Evolutionary conservation across 2,113 vertebrate species (phyloP).

Genomic region (Oplegnathus fasciatus): DNA sequence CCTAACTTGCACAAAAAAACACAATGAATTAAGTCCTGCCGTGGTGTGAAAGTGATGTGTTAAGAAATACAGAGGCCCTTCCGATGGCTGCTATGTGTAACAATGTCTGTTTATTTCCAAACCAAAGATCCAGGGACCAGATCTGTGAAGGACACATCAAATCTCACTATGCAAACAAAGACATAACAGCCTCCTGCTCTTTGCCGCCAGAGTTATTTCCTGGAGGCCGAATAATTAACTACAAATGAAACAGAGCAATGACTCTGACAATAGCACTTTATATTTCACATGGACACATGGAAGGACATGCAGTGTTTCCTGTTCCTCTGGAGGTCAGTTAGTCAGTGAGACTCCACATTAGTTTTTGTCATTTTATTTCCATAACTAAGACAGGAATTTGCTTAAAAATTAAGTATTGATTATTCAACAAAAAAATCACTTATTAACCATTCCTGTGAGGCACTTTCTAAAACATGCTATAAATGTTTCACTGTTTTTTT

Average conservation of each 20-base stretch:
- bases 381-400: slow-evolving; percentile 17
- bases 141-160: slow-evolving; percentile 39
- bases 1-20: slow-evolving; percentile 45
- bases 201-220: slow-evolving; percentile 20
- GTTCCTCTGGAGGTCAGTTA: slow-evolving; percentile 42
- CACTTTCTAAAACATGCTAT: slow-evolving; percentile 31
- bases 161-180: slow-evolving; percentile 50
- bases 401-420: slow-evolving; percentile 29
- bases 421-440: slow-evolving; percentile 23
- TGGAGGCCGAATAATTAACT: slow-evolving; percentile 54
- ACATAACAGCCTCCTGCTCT: slow-evolving; percentile 18
- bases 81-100: slow-evolving; percentile 28
- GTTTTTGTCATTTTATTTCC: slow-evolving; percentile 39
- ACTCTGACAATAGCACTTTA: slow-evolving; percentile 75
- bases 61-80: slow-evolving; percentile 36
- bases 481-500: slow-evolving; percentile 7
- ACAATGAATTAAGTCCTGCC: slow-evolving; percentile 48
- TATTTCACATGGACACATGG: slow-evolving; percentile 44
- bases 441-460: slow-evolving; percentile 36
- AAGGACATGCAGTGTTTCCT: slow-evolving; percentile 41
- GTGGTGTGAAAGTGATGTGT: slow-evolving; percentile 38
- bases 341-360: slow-evolving; percentile 26
- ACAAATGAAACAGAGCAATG: slow-evolving; percentile 44
- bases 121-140: slow-evolving; percentile 63
- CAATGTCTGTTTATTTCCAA: slow-evolving; percentile 48